Conservation (phyloP, 2,113 vertebrate genomes). For the Cynocephalus volans region DNA sequence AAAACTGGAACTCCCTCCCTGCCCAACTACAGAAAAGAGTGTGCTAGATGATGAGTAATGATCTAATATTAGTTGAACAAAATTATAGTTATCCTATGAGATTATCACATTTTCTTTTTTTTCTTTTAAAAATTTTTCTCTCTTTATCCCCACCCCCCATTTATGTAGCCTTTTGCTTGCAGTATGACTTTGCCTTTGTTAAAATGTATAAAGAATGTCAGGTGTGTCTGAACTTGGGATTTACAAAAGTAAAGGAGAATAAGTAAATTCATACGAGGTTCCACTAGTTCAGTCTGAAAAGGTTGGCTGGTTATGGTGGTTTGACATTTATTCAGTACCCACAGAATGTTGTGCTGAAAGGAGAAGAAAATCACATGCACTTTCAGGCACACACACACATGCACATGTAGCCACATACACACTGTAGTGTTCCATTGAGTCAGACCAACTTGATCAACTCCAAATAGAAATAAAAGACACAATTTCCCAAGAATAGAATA, state of each 20-base stretch:
- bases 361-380: background rate
- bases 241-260: conserved; percentile 69
- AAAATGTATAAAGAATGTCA: conserved; percentile 72
- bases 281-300: conserved; percentile 79
- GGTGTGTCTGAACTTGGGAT: conserved; percentile 73
- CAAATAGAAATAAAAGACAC: conserved; percentile 76
- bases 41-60: background rate
- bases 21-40: background rate
- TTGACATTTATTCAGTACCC: conserved; percentile 74
- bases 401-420: background rate
- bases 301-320: conserved; percentile 54
- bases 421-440: background rate
- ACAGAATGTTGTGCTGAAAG: conserved; percentile 25
- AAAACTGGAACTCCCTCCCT: background rate
- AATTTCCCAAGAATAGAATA: conserved; percentile 60
- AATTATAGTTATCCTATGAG: background rate
- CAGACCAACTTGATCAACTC: conserved; percentile 59
- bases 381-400: background rate
- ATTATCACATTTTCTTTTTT: conserved; percentile 29
- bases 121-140: background rate
- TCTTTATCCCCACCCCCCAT: background rate
- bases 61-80: conserved; percentile 14
- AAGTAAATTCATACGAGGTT: conserved; percentile 82
- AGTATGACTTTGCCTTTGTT: conserved; percentile 72
- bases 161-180: background rate